Conservation (phyloP, 2,113 vertebrate genomes). For the Dromiciops gliroides region DNA sequence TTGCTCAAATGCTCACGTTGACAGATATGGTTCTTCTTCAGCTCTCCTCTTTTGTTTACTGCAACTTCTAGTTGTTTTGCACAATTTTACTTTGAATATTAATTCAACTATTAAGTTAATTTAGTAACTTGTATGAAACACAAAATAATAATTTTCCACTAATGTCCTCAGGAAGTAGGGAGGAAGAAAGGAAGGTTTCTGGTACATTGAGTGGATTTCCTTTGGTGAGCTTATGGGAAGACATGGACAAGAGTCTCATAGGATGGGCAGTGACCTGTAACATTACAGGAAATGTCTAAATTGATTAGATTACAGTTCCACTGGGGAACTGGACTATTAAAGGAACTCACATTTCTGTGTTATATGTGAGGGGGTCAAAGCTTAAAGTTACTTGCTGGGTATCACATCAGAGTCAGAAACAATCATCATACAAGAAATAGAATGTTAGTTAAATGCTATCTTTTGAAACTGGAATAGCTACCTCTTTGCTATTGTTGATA, state of each 20-base stretch:
- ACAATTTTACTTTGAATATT: constrained; percentile 45
- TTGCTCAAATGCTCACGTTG: constrained; percentile 58
- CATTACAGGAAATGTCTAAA: neutral
- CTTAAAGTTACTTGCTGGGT: neutral
- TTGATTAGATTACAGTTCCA: neutral
- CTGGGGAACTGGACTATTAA: neutral
- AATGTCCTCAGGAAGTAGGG: neutral
- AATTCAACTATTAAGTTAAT: neutral
- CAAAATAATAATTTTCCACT: neutral
- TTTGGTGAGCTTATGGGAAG: neutral
- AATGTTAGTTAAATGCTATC: neutral
- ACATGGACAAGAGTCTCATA: neutral
- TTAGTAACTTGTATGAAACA: neutral
- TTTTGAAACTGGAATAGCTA: neutral
- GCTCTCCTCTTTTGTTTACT: neutral
- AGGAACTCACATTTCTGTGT: neutral
- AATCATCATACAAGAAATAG: neutral
- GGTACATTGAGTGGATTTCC: neutral
- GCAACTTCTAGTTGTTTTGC: constrained; percentile 57
- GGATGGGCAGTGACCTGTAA: neutral
- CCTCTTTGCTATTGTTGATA: neutral
- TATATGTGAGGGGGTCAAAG: too few relatives aligned
- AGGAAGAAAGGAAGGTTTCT: neutral
- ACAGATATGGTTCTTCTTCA: constrained; percentile 20
- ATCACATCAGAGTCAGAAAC: neutral